These are phyloP conservation scores for Apis florea DNA, from an alignment of 1,140 invertebrate species.

Conservation along the genomic window DNA sequence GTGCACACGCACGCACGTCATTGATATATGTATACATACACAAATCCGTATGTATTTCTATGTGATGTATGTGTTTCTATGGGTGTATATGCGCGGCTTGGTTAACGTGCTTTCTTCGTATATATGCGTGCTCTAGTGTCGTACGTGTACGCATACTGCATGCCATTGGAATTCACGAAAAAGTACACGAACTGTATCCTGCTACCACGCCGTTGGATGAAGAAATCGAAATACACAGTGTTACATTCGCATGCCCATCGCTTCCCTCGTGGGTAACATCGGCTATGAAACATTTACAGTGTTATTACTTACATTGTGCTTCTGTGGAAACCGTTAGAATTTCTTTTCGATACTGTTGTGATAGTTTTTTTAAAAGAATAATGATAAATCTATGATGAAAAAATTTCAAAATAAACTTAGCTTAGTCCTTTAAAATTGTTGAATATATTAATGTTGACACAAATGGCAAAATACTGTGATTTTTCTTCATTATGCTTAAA, in stretches of 20 bases:
- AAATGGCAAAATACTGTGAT: slow-evolving; percentile 7
- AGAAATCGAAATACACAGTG: slow-evolving; percentile 26
- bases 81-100: slow-evolving; percentile 35
- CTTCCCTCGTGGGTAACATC: slow-evolving; percentile 41
- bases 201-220: slow-evolving; percentile 33
- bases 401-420: not conserved
- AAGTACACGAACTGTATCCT: slow-evolving; percentile 34
- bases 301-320: slow-evolving; percentile 24
- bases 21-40: slow-evolving; percentile 22
- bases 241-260: slow-evolving; percentile 16
- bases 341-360: slow-evolving; percentile 2
- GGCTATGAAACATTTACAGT: slow-evolving; percentile 18
- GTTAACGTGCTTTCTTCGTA: slow-evolving; percentile 12
- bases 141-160: slow-evolving; percentile 34
- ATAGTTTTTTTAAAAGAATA: not conserved
- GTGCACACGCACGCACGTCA: slow-evolving; percentile 43
- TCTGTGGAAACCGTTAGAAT: slow-evolving; percentile 33
- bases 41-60: too few relatives aligned
- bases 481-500: not conserved
- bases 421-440: not conserved
- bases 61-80: slow-evolving; percentile 30
- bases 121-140: slow-evolving; percentile 17
- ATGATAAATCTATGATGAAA: not conserved
- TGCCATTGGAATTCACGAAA: slow-evolving; percentile 49
- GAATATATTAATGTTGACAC: slow-evolving; percentile 19